These are phyloP conservation scores for Bombus terrestris DNA, from an alignment of 1,140 invertebrate genomes.

Conservation along the genomic window DNA sequence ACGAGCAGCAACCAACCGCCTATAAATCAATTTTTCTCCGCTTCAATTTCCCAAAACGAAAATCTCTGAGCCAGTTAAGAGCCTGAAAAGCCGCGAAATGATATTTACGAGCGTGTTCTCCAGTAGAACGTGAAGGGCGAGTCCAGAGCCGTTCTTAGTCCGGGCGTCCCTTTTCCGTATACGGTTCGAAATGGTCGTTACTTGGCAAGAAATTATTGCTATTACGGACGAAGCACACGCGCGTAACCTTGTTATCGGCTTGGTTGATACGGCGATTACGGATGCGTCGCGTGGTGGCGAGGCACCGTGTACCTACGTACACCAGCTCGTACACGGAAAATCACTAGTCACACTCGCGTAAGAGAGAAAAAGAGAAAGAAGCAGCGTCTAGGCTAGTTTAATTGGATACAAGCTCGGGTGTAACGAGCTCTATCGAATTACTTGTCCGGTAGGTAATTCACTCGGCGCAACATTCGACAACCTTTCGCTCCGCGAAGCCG, in stretches of 20 bases:
- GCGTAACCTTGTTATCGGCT: conserved; percentile 52
- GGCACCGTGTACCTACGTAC: background rate
- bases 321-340: background rate
- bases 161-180: background rate
- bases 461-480: conserved; percentile 21
- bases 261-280: conserved; percentile 21
- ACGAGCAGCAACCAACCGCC: background rate
- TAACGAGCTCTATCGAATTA: conserved; percentile 41
- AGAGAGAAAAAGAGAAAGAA: background rate
- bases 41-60: background rate
- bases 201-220: conserved; percentile 55
- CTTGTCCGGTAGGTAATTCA: conserved; percentile 12
- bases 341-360: background rate
- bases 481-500: background rate
- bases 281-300: conserved; percentile 24
- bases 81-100: background rate
- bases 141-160: background rate
- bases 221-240: conserved; percentile 38
- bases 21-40: background rate
- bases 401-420: conserved; percentile 28
- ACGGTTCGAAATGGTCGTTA: conserved; percentile 32
- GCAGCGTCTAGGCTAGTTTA: background rate
- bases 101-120: background rate
- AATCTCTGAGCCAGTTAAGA: background rate
- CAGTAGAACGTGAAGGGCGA: background rate